Percentiles rank a stretch among this genome's conserved stretches.
Conservation (phyloP, 2,797 vertebrate genomes). For the Smutsia temminckii region DNA sequence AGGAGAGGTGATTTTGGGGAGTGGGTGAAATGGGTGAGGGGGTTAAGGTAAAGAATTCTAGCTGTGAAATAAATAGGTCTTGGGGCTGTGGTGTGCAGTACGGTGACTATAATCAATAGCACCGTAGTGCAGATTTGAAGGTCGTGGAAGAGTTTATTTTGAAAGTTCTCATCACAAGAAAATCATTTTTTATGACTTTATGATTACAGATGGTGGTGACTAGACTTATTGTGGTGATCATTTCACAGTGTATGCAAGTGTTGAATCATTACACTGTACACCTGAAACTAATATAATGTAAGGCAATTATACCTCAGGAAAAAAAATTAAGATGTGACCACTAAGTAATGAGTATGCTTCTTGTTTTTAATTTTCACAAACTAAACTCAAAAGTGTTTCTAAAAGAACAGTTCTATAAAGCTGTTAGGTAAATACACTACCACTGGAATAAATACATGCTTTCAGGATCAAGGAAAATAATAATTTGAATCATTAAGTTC, state of each 20-base stretch:
- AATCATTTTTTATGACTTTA: background rate
- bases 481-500: slow-evolving; percentile 14
- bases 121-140: background rate
- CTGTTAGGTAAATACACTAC: background rate
- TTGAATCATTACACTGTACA: background rate
- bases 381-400: background rate
- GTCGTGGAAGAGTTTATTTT: background rate
- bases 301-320: background rate
- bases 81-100: background rate
- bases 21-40: background rate
- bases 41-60: background rate
- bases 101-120: background rate
- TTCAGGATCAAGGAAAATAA: background rate
- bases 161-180: background rate
- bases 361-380: slow-evolving; percentile 53
- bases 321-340: background rate
- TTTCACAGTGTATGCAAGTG: background rate
- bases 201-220: too few relatives aligned
- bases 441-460: background rate
- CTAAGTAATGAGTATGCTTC: background rate
- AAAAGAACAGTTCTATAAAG: background rate
- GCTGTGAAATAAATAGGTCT: background rate
- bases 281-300: background rate
- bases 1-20: background rate
- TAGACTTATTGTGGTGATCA: background rate